Conservation (phyloP, 2,888 invertebrate species). For the Scaptomyza polygonia region DNA sequence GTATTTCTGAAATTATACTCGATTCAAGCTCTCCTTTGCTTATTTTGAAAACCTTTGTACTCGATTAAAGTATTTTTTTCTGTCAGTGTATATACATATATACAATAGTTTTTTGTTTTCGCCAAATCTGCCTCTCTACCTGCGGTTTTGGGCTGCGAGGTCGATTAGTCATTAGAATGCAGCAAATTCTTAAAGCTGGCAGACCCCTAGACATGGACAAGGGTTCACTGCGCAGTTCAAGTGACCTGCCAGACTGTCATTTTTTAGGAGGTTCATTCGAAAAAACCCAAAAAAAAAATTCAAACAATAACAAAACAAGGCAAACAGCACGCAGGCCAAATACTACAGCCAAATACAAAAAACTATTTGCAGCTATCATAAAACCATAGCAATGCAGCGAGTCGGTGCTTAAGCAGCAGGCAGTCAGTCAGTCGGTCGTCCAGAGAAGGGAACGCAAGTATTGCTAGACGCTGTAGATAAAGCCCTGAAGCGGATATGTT, state of each 20-base stretch:
- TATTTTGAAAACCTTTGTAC: too few species aligned
- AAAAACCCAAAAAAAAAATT: background rate
- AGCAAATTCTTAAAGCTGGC: slow-evolving; percentile 25
- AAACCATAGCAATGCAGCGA: slow-evolving; percentile 72
- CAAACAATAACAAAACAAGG: slow-evolving; percentile 17
- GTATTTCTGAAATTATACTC: too few species aligned
- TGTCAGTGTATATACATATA: too few species aligned
- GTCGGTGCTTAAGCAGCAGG: slow-evolving; percentile 56
- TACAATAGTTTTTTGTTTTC: slow-evolving; percentile 8
- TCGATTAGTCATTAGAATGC: slow-evolving; percentile 72
- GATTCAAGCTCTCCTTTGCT: too few species aligned
- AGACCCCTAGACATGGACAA: slow-evolving; percentile 4
- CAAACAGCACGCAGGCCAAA: slow-evolving; percentile 48
- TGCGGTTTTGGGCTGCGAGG: slow-evolving; percentile 59
- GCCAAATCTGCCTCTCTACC: slow-evolving; percentile 59
- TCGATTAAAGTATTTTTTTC: too few species aligned
- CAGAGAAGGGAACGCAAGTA: background rate
- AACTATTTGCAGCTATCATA: slow-evolving; percentile 65
- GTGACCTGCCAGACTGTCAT: slow-evolving; percentile 60
- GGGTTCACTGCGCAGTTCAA: slow-evolving; percentile 54
- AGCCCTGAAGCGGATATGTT: slow-evolving; percentile 34
- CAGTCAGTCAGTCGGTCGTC: slow-evolving; percentile 40
- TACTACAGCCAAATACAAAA: slow-evolving; percentile 47
- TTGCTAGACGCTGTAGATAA: background rate
- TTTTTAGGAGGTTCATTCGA: slow-evolving; percentile 31